These are phyloP conservation scores for Agrochola lychnidis DNA, from an alignment of 2,888 invertebrate genomes.

Conservation along the genomic window DNA sequence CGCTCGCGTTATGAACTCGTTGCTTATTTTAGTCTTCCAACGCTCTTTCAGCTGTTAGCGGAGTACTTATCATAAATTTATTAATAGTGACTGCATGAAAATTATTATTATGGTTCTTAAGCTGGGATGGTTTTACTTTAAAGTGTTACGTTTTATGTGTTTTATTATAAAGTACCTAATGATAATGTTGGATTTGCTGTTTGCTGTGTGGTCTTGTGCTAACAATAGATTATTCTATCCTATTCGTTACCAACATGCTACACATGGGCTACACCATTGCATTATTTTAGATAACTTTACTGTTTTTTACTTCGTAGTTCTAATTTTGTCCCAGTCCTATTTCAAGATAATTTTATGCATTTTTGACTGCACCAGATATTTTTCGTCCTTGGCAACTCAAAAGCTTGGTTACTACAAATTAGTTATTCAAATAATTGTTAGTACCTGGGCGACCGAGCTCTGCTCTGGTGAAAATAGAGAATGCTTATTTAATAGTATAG, in stretches of 20 bases:
- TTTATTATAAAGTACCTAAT: constrained; percentile 10
- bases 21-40: constrained; percentile 44
- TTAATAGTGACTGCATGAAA: constrained; percentile 49
- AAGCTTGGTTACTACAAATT: not conserved
- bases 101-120: constrained; percentile 6
- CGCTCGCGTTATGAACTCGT: constrained; percentile 47
- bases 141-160: constrained; percentile 26
- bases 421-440: not conserved
- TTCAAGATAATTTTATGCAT: not conserved
- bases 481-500: too few species aligned
- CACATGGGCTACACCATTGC: not conserved
- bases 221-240: not conserved
- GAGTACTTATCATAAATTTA: constrained; percentile 62
- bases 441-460: too few species aligned
- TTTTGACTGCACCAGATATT: not conserved
- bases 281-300: not conserved
- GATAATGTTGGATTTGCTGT: not conserved
- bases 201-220: constrained; percentile 7
- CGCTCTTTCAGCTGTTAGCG: constrained; percentile 58
- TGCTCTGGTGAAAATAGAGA: too few species aligned
- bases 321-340: not conserved
- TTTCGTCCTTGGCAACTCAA: not conserved
- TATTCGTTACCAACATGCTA: not conserved
- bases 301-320: too few species aligned
- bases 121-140: constrained; percentile 13